These are phyloP conservation scores for Tetrax tetrax DNA, from an alignment of 2,113 vertebrate species.

Conservation along the genomic window DNA sequence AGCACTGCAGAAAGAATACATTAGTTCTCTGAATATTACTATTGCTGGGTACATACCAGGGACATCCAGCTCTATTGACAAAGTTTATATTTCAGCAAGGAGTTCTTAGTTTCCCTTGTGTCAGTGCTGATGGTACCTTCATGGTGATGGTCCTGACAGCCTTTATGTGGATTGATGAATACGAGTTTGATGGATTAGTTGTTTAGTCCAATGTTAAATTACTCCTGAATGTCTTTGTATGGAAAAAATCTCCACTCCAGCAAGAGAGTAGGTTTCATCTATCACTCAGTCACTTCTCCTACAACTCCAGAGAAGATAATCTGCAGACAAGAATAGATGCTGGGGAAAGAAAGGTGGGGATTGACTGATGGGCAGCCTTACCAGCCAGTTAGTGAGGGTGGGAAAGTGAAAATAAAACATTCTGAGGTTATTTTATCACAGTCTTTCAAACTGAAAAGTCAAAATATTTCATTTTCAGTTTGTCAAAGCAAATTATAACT, in stretches of 20 bases:
- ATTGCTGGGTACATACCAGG: neutral
- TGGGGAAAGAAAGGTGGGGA: neutral
- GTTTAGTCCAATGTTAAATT: neutral
- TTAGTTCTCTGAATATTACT: neutral
- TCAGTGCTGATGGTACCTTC: neutral
- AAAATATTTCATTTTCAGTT: neutral
- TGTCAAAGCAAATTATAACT: neutral
- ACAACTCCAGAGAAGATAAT: neutral
- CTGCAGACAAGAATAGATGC: neutral
- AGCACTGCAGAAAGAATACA: neutral
- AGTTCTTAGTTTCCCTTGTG: neutral
- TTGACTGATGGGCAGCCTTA: neutral
- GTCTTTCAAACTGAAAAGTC: neutral
- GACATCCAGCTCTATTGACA: neutral
- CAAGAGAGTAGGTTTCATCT: neutral
- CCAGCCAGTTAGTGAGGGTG: accelerated
- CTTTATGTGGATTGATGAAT: neutral
- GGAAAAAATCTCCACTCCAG: neutral
- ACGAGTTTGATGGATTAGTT: neutral
- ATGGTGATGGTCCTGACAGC: neutral
- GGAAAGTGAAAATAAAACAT: neutral
- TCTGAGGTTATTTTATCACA: neutral
- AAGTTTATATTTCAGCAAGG: neutral
- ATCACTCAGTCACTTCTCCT: neutral
- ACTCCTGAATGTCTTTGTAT: neutral